Base-by-base conservation (phyloP, 2,797 vertebrate species). In the Gobionotothen gibberifrons region DNA sequence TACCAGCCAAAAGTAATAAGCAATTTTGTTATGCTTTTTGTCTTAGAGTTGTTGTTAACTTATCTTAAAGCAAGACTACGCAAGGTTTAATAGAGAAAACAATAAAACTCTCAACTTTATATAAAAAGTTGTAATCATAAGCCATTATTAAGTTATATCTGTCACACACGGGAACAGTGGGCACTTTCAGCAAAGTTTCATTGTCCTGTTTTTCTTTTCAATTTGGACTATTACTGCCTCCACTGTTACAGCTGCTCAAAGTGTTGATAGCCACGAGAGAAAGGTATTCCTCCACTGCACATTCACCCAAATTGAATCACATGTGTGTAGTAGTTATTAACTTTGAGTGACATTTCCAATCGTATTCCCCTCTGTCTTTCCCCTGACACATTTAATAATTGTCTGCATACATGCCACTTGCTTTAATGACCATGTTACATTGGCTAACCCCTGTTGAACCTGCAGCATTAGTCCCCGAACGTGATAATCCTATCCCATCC, bases 401-500 rank as follows among this genome's bases (percentile, higher is more conserved):
- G 71, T 78, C 67, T 69, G 48, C 66, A 49, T 51, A 58, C 47
- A 40, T 32, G 74, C 71, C 78, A 16, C 76, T 76, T 39, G 81
- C 69, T 54, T 78, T 85, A 70, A 79, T 79, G 62, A 71, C 59
- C 76, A 56, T 75, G 84, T 82, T 76, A 75, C 82, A 26, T 22
- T 48, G 75, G 66, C 79, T 85, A 80, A 91, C 88, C 82, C 71
- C 76, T 0, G 73, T 6, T 87, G 78, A 88, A 88, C 83, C 85
- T 59, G 64, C 69, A 44, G 87, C 74, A 76, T 90, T 88, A 88
- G 79, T 78, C 65, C 60, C 66, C 62, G 78, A 89, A 89, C 13
- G 85, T 90, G 86, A 91, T 93, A 93, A 94, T 93, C 90, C 89
- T 81, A 74, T 81, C 76, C 81, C 78, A 76, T 82, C 86, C 89